A percentile compares a stretch with the other conserved stretches of the same genome.
Conservation (phyloP, 2,797 vertebrate genomes). For the Pogoniulus pusillus region DNA sequence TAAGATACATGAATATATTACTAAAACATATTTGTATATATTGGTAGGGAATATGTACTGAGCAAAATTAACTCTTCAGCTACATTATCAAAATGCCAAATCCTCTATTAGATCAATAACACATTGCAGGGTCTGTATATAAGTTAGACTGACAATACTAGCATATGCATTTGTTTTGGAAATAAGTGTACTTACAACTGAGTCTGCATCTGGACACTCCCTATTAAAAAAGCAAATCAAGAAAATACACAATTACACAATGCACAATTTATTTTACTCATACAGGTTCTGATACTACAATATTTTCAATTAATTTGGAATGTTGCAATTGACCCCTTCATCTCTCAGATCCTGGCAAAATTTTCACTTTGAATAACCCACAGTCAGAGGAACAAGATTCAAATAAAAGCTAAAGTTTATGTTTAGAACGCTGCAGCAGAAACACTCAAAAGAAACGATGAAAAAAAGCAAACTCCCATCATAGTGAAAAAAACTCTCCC, state of each 20-base stretch:
- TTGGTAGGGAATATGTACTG: background rate
- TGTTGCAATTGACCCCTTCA: background rate
- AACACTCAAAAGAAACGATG: background rate
- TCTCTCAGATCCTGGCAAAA: background rate
- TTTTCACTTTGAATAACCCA: background rate
- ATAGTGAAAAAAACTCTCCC: background rate
- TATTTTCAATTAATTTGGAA: background rate
- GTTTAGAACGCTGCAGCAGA: background rate
- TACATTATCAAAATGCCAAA: background rate
- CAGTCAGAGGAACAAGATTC: background rate
- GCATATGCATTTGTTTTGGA: background rate
- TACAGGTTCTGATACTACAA: background rate
- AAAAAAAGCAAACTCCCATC: background rate
- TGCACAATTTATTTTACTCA: background rate
- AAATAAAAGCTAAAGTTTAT: background rate
- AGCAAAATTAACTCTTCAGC: background rate
- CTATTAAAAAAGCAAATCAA: conserved; percentile 74
- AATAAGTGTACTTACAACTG: conserved; percentile 86
- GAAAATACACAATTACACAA: background rate
- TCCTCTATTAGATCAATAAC: background rate
- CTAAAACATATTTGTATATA: background rate
- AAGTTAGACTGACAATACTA: background rate
- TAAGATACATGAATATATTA: background rate
- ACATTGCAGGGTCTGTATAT: background rate
- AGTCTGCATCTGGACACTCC: conserved; percentile 93